Base-by-base conservation (phyloP, 2,113 vertebrate genomes). In the Andinoacara biseriatus region DNA sequence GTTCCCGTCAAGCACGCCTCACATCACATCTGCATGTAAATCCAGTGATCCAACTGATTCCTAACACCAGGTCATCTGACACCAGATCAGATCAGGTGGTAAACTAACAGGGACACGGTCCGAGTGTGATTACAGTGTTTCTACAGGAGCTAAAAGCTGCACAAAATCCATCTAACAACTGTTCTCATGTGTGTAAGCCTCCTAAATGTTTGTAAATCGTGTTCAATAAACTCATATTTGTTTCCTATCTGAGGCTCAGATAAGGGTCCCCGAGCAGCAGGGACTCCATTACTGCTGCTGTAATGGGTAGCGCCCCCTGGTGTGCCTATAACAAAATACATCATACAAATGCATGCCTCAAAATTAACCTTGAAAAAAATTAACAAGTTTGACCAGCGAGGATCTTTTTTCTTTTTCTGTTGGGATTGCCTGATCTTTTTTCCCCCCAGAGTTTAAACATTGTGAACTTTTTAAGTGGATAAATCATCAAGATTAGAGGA, bases 281-380 rank as follows among this genome's bases (percentile, higher is more conserved):
- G 15, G 15, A 49, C 15, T 17, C 5, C 5, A 46, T 46, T 14
- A 40, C 38, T 40, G 38, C 10, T 40, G 38, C n/a, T 40, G 38
- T 40, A 11, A 40, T 13, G 40, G 10, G 40, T 13, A 13, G 46
- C 40, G 40, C 40, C 40, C 40, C 40, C 40, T 43, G 40, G 40
- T 43, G 40, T 43, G 40, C 4, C 11, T 43, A 43, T 15, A 67
- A 49, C 63, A 67, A 67, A 49, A 67, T n/a, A 14, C 11, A 43
- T 43, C 40, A 67, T 2, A 11, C 40, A 0, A 46, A 3, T 0
- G 0, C 40, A 2, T 18, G 1, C 46, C 40, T 2, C 9, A 46
- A 24, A 67, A 18, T 22, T 14, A 43, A 4, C 11, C 40, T 43
- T 43, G 40, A 13, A 4, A 43, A 43, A 67, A 46, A 46, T 10